Conservation (phyloP, 2,797 vertebrate species). For the Tapera naevia region DNA sequence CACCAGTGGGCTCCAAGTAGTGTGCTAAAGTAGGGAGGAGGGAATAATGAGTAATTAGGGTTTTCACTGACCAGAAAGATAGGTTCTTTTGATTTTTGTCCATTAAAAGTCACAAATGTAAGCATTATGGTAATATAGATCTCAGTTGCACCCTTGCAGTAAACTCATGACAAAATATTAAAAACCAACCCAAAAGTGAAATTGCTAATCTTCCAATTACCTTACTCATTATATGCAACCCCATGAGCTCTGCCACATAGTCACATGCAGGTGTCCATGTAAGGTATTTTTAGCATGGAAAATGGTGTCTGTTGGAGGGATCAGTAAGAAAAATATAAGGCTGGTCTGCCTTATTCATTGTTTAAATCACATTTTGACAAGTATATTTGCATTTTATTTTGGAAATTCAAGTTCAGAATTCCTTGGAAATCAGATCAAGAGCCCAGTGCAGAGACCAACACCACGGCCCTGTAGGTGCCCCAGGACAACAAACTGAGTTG, state of each 20-base stretch:
- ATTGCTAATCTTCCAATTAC: conserved; percentile 13
- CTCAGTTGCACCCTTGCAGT: conserved; percentile 22
- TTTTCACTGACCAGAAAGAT: conserved; percentile 48
- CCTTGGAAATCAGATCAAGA: background rate
- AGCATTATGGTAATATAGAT: background rate
- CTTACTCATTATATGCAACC: background rate
- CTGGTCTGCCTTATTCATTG: background rate
- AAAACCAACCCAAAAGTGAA: conserved; percentile 48
- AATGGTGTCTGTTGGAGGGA: background rate
- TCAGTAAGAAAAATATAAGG: background rate
- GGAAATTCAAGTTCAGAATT: background rate
- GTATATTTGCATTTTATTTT: background rate
- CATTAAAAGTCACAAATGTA: conserved; percentile 20
- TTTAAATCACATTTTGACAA: background rate
- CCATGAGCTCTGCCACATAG: background rate
- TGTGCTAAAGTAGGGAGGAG: background rate
- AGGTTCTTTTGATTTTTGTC: conserved; percentile 39
- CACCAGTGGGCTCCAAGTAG: conserved; percentile 16
- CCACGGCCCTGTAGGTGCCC: background rate
- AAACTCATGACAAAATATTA: conserved; percentile 56
- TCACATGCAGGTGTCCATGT: background rate
- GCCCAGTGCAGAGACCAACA: background rate
- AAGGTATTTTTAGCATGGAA: background rate
- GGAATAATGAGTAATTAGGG: conserved; percentile 56
- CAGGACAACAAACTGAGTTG: background rate